These are phyloP conservation scores for Drosophila sucinea DNA, from an alignment of 1,140 invertebrate genomes.

Conservation along the genomic window DNA sequence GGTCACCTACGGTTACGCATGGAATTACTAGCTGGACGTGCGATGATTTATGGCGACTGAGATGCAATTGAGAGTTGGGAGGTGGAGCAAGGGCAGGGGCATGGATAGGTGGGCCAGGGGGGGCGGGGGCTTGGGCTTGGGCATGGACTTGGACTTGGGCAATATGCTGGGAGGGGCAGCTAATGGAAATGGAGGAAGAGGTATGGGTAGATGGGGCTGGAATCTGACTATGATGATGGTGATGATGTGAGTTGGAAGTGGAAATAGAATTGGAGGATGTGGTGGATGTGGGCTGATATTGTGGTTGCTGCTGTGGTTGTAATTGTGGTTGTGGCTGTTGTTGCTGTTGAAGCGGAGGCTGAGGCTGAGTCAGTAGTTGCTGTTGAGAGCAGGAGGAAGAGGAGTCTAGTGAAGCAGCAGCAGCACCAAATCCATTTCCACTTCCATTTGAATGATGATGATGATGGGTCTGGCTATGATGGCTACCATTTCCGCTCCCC, in stretches of 20 bases:
- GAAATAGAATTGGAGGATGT: constrained; percentile 80
- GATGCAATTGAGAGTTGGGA: constrained; percentile 49
- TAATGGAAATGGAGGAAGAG: constrained; percentile 27
- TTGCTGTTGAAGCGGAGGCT: constrained; percentile 61
- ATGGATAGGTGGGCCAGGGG: constrained; percentile 20
- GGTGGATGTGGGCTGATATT: constrained; percentile 67
- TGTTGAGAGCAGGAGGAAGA: constrained; percentile 53
- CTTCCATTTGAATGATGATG: constrained; percentile 71
- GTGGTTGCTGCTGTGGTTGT: constrained; percentile 74
- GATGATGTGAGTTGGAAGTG: constrained; percentile 80
- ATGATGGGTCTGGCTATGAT: constrained; percentile 58
- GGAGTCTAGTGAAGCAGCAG: constrained; percentile 41
- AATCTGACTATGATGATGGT: constrained; percentile 54
- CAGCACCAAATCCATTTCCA: constrained; percentile 74
- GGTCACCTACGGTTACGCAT: constrained; percentile 92
- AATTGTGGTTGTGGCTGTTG: constrained; percentile 32
- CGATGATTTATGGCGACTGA: constrained; percentile 76
- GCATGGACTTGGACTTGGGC: constrained; percentile 17
- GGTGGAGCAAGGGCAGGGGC: constrained; percentile 18
- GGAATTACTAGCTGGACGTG: constrained; percentile 90
- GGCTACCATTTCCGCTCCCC: constrained; percentile 44
- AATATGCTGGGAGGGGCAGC: constrained; percentile 2
- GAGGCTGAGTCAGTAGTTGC: constrained; percentile 63
- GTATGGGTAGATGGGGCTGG: constrained; percentile 24
- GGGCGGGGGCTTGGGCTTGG: constrained; percentile 18